Percentiles rank a stretch among this genome's conserved stretches.
Evolutionary conservation across 2,888 invertebrate genomes (phyloP).

Genomic region (Agrotis exclamationis): DNA sequence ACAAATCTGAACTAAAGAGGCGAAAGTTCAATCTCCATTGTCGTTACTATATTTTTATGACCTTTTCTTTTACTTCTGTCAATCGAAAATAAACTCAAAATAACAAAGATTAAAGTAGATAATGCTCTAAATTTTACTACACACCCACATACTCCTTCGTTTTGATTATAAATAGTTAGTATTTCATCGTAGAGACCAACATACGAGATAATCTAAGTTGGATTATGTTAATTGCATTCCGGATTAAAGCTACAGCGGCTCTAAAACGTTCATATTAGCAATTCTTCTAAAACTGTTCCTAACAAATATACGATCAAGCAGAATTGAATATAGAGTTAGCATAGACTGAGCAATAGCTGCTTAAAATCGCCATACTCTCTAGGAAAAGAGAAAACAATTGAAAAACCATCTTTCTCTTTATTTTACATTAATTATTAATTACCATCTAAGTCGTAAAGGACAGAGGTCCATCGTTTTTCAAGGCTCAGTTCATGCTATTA

Average conservation of each 20-base stretch:
- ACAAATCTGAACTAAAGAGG: neutral
- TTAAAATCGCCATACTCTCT: too few species aligned
- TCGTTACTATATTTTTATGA: neutral
- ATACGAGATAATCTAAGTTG: constrained; percentile 61
- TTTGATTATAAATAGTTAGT: constrained; percentile 55
- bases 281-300: too few species aligned
- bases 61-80: constrained; percentile 11
- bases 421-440: too few species aligned
- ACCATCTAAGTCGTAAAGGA: too few species aligned
- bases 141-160: constrained; percentile 67
- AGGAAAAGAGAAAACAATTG: too few species aligned
- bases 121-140: neutral
- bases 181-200: constrained; percentile 50
- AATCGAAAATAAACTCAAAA: constrained; percentile 12
- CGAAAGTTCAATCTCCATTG: constrained; percentile 8
- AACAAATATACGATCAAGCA: too few species aligned
- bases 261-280: too few species aligned
- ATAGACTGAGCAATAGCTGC: too few species aligned
- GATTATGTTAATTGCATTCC: constrained; percentile 68
- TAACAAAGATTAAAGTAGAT: neutral
- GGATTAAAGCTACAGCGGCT: constrained; percentile 31
- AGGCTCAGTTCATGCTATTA: too few species aligned
- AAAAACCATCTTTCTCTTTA: too few species aligned
- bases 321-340: too few species aligned
- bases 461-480: too few species aligned